phyloP scores from a whole-genome alignment of 2,888 invertebrate genomes.

The Andrena haemorrhoa region DNA sequence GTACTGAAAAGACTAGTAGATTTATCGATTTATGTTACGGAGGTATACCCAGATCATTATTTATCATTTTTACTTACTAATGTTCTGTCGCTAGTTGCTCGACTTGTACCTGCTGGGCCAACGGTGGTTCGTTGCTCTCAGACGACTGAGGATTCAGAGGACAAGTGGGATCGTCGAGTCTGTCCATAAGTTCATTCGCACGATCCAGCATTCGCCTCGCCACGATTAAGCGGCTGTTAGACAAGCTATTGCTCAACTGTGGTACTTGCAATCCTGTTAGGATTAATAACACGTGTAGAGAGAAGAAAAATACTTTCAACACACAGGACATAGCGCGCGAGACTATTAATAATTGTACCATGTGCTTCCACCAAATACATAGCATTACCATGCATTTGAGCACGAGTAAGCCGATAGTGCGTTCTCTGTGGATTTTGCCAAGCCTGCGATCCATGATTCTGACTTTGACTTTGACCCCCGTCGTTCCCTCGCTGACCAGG shows the following conservation, averaged over 20 bases:
- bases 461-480: constrained; percentile 79
- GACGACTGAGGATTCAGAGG: constrained; percentile 63
- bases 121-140: constrained; percentile 77
- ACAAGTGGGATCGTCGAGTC: constrained; percentile 83
- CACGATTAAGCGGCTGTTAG: constrained; percentile 86
- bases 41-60: not conserved
- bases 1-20: constrained; percentile 44
- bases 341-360: constrained; percentile 61
- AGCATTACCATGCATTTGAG: constrained; percentile 84
- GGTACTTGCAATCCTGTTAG: constrained; percentile 85
- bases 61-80: constrained; percentile 54
- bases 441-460: constrained; percentile 78
- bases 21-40: constrained; percentile 18
- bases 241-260: constrained; percentile 85
- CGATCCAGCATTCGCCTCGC: constrained; percentile 86
- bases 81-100: constrained; percentile 69
- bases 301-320: not conserved
- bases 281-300: constrained; percentile 8
- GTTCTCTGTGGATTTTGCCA: constrained; percentile 72
- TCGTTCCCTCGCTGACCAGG: constrained; percentile 84
- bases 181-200: constrained; percentile 84
- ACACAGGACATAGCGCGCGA: not conserved
- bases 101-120: constrained; percentile 80
- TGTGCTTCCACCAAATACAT: constrained; percentile 86
- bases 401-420: constrained; percentile 79